These are phyloP conservation scores for Spodoptera exigua DNA, from an alignment of 2,888 invertebrate genomes.

Conservation along the genomic window DNA sequence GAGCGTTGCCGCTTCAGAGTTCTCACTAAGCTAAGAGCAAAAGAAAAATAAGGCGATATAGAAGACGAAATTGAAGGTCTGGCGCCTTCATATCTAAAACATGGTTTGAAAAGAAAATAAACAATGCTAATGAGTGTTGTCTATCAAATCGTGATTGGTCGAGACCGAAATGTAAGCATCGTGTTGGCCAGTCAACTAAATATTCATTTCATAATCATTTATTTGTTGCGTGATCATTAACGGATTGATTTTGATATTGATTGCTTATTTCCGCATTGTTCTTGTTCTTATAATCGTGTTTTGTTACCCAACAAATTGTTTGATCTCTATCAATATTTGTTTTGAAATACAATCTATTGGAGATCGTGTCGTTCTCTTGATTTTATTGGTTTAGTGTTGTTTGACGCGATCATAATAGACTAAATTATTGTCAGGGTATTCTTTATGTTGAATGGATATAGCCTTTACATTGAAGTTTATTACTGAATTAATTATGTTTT, in stretches of 20 bases:
- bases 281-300: slow-evolving; percentile 60
- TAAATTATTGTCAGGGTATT: slow-evolving; percentile 8
- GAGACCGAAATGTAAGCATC: slow-evolving; percentile 39
- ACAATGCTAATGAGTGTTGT: slow-evolving; percentile 82
- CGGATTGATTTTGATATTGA: slow-evolving; percentile 83
- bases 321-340: slow-evolving; percentile 58
- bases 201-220: slow-evolving; percentile 84
- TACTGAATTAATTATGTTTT: slow-evolving; percentile 33
- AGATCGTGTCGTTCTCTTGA: slow-evolving; percentile 44
- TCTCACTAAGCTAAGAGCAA: slow-evolving; percentile 11
- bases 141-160: slow-evolving; percentile 72
- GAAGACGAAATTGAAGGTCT: slow-evolving; percentile 26
- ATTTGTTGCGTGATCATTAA: slow-evolving; percentile 80
- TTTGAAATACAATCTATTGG: slow-evolving; percentile 55
- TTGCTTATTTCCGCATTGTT: slow-evolving; percentile 84
- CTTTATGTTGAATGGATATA: neutral
- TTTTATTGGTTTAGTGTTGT: slow-evolving; percentile 45
- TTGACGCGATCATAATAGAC: slow-evolving; percentile 31
- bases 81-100: slow-evolving; percentile 62
- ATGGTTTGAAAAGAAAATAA: slow-evolving; percentile 78
- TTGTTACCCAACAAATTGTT: slow-evolving; percentile 64
- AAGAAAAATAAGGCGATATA: slow-evolving; percentile 16
- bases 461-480: slow-evolving; percentile 16
- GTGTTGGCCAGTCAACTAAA: slow-evolving; percentile 61
- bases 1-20: slow-evolving; percentile 59